These are phyloP conservation scores for Sebastes kiyomatsui DNA, from an alignment of 2,797 vertebrate genomes.

Conservation along the genomic window DNA sequence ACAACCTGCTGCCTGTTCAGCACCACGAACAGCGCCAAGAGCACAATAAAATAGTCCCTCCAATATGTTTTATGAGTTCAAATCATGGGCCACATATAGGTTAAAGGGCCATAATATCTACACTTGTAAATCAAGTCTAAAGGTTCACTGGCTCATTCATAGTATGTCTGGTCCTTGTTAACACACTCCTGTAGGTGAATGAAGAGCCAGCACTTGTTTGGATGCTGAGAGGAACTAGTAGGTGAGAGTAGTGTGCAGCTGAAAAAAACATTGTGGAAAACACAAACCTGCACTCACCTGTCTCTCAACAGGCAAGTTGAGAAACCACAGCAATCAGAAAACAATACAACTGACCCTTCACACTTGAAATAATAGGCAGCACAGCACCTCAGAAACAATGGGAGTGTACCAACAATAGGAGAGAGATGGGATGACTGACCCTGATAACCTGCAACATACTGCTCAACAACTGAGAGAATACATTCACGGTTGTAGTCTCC, in stretches of 20 bases:
- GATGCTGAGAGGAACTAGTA: neutral
- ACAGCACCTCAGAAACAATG: neutral
- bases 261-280: neutral
- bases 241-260: neutral
- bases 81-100: neutral
- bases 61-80: neutral
- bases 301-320: neutral
- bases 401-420: neutral
- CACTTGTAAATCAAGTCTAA: neutral
- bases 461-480: neutral
- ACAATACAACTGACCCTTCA: neutral
- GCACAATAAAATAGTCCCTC: neutral
- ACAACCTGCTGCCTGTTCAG: conserved; percentile 9
- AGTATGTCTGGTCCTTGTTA: neutral
- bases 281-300: neutral
- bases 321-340: neutral
- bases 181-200: neutral
- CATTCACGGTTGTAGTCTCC: neutral
- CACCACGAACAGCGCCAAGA: conserved; percentile 37
- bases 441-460: neutral
- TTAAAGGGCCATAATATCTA: neutral
- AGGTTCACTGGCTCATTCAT: neutral
- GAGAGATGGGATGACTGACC: neutral
- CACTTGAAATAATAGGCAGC: neutral
- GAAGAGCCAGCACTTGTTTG: neutral